Evolutionary conservation across 2,797 vertebrate species (phyloP).

Genomic region (Myotis planiceps): DNA sequence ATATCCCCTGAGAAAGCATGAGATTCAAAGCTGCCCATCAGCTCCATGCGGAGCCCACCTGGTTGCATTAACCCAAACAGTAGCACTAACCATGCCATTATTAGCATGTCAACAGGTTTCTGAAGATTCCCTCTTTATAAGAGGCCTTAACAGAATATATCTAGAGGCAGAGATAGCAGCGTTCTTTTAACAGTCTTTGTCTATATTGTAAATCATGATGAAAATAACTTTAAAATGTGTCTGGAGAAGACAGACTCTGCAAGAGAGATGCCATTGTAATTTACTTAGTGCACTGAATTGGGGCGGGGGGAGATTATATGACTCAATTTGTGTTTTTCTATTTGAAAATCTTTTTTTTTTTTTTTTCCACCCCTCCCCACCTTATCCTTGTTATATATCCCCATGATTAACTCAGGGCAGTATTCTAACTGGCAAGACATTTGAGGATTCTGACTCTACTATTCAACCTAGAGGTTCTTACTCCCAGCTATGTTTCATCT

Average conservation of each 20-base stretch:
- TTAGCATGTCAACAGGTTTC: background rate
- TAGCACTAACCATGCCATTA: background rate
- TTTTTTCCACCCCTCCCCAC: no score
- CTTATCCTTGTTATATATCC: no score
- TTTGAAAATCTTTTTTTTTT: background rate
- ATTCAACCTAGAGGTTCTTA: no score
- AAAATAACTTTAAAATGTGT: background rate
- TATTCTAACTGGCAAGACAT: no score
- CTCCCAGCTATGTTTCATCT: no score
- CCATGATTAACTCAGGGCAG: no score
- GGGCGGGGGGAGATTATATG: fast-evolving
- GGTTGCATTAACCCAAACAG: background rate
- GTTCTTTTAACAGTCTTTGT: background rate
- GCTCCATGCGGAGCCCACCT: background rate
- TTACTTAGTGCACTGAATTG: background rate
- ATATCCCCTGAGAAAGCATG: slow-evolving; percentile 1
- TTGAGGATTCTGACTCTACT: no score
- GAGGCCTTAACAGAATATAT: background rate
- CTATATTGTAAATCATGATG: background rate
- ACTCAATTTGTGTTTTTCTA: background rate
- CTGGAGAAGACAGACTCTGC: background rate
- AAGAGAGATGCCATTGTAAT: background rate
- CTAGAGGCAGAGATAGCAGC: background rate
- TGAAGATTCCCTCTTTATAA: slow-evolving; percentile 9
- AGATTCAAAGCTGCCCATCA: background rate